Conservation (phyloP, 2,888 invertebrate genomes). For the Andrena haemorrhoa region DNA sequence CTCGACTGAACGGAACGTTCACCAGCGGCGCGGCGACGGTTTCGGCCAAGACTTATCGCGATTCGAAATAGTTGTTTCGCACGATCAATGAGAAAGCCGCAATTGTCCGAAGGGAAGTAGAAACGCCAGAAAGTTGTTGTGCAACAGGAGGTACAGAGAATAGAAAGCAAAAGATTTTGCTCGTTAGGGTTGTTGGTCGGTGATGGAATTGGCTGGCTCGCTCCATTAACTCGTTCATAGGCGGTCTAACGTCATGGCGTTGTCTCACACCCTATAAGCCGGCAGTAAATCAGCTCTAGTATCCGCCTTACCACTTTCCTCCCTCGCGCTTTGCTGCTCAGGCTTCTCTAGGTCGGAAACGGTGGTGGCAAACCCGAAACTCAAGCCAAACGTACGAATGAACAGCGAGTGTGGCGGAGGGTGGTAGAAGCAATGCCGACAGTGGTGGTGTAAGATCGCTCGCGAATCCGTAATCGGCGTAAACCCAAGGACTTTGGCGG, state of each 20-base stretch:
- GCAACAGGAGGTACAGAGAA: conserved; percentile 22
- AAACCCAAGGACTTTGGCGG: conserved; percentile 82
- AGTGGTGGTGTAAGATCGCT: conserved; percentile 76
- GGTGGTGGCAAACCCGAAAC: conserved; percentile 80
- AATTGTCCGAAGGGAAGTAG: too few relatives aligned
- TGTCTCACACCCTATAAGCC: conserved; percentile 78
- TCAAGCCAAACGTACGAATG: conserved; percentile 81
- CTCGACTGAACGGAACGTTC: background rate
- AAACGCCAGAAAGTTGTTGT: conserved; percentile 31
- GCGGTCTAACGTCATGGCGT: conserved; percentile 77
- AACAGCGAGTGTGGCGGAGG: conserved; percentile 55
- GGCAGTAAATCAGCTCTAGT: conserved; percentile 77
- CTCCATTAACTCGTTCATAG: conserved; percentile 84
- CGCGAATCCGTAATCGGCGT: conserved; percentile 80
- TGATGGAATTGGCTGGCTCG: conserved; percentile 62
- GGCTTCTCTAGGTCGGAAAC: conserved; percentile 54
- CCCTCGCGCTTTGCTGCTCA: conserved; percentile 54
- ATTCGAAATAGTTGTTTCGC: too few relatives aligned
- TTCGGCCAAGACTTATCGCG: too few relatives aligned
- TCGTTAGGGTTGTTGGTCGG: conserved; percentile 62
- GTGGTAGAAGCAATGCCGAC: conserved; percentile 39
- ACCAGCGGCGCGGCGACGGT: too few relatives aligned
- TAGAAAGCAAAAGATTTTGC: conserved; percentile 36
- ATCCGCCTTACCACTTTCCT: conserved; percentile 59
- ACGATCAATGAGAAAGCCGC: too few relatives aligned